A percentile compares a stretch with the other conserved stretches of the same genome.
Conservation (phyloP, 2,113 vertebrate species). For the Sminthopsis crassicaudata region DNA sequence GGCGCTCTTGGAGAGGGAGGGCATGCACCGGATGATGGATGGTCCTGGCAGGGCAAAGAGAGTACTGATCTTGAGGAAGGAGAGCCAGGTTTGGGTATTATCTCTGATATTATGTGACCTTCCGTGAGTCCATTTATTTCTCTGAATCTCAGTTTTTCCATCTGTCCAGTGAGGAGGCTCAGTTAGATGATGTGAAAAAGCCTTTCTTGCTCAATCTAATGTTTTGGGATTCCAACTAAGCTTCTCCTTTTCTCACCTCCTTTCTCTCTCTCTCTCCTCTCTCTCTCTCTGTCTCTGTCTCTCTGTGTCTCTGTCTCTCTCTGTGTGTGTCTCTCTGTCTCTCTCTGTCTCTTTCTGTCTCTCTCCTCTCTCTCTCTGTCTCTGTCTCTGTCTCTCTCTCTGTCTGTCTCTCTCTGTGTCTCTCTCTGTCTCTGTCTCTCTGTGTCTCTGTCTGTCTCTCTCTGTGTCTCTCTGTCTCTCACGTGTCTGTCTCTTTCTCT, state of each 20-base stretch:
- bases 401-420: too few relatives aligned
- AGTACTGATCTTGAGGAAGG: not conserved
- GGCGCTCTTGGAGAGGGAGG: not conserved
- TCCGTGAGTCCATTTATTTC: not conserved
- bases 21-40: not conserved
- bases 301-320: too few relatives aligned
- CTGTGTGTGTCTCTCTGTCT: too few relatives aligned
- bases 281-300: too few relatives aligned
- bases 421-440: too few relatives aligned
- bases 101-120: not conserved
- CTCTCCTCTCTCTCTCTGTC: too few relatives aligned
- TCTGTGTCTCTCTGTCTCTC: too few relatives aligned
- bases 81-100: not conserved
- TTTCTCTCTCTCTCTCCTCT: not conserved
- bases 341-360: too few relatives aligned
- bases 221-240: not conserved
- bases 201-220: not conserved
- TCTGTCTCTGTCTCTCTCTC: too few relatives aligned
- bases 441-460: too few relatives aligned
- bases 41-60: not conserved
- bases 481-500: too few relatives aligned
- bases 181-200: not conserved
- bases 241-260: not conserved
- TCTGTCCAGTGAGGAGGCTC: not conserved
- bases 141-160: not conserved